Conservation (phyloP, 2,888 invertebrate genomes). For the Drosophila paramelanica region DNA sequence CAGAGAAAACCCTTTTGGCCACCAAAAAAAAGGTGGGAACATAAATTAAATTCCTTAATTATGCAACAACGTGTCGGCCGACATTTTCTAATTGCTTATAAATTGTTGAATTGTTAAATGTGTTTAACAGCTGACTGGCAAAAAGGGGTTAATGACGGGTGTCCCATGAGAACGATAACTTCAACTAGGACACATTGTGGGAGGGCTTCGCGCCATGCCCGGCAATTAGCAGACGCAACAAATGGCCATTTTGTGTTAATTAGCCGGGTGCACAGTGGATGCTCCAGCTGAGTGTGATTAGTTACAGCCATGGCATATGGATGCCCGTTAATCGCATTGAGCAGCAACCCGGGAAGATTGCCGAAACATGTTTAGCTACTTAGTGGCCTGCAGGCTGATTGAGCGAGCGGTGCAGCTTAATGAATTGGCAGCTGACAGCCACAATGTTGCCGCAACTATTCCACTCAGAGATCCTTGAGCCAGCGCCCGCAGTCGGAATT, state of each 20-base stretch:
- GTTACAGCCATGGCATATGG: constrained; percentile 44
- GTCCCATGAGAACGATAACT: constrained; percentile 47
- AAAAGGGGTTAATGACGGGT: constrained; percentile 67
- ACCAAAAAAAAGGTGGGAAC: constrained; percentile 16
- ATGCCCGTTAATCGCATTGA: constrained; percentile 49
- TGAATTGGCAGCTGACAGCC: constrained; percentile 36
- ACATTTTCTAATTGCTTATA: constrained; percentile 68
- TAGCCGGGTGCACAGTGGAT: constrained; percentile 26
- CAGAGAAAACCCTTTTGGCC: constrained; percentile 7
- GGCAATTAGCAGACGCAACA: constrained; percentile 70
- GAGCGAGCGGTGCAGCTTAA: constrained; percentile 29
- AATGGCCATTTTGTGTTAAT: constrained; percentile 71
- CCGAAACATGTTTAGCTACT: constrained; percentile 52
- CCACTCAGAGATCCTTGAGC: constrained; percentile 8
- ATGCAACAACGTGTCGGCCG: constrained; percentile 42
- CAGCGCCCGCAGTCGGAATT: constrained; percentile 26
- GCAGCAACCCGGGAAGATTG: constrained; percentile 19
- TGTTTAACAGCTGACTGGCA: constrained; percentile 60
- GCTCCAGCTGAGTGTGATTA: constrained; percentile 37
- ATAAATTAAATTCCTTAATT: constrained; percentile 58
- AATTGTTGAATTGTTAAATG: constrained; percentile 72
- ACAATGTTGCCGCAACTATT: constrained; percentile 47
- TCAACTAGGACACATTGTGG: constrained; percentile 8
- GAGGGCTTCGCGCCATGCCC: constrained; percentile 4
- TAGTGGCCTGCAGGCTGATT: constrained; percentile 41